Evolutionary conservation across 2,797 vertebrate genomes (phyloP).

Genomic region (Eutrigla gurnardus): DNA sequence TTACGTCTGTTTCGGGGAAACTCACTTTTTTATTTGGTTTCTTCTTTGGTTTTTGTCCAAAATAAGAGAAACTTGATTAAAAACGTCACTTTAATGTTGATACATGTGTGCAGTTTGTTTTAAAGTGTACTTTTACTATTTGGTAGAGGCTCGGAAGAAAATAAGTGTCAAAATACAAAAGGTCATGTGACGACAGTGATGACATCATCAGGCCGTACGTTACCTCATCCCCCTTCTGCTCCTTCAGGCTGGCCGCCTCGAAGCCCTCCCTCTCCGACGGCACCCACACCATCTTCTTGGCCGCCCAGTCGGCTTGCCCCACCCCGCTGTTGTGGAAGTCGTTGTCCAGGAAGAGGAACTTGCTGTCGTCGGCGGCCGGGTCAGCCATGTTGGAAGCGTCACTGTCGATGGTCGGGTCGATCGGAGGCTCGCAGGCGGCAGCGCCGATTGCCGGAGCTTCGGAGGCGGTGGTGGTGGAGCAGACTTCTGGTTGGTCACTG

Average conservation of each 20-base stretch:
- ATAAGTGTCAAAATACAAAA: not conserved
- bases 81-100: not conserved
- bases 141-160: not conserved
- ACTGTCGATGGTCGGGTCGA: not conserved
- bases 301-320: slow-evolving; percentile 94
- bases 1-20: no score
- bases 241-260: slow-evolving; percentile 92
- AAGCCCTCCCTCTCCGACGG: slow-evolving; percentile 96
- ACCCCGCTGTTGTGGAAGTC: slow-evolving; percentile 89
- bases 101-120: no score
- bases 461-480: not conserved
- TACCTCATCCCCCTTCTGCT: slow-evolving; percentile 93
- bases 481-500: slow-evolving; percentile 9
- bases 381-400: slow-evolving; percentile 86
- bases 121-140: not conserved
- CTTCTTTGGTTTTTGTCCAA: no score
- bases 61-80: not conserved
- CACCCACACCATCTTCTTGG: slow-evolving; percentile 95
- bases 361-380: slow-evolving; percentile 86
- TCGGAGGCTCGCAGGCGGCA: not conserved
- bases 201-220: not conserved
- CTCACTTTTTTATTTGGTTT: no score
- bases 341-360: slow-evolving; percentile 93
- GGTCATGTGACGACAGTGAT: not conserved
- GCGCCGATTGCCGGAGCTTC: not conserved